Conservation (phyloP, 2,797 vertebrate genomes). For the Mastacembelus armatus region DNA sequence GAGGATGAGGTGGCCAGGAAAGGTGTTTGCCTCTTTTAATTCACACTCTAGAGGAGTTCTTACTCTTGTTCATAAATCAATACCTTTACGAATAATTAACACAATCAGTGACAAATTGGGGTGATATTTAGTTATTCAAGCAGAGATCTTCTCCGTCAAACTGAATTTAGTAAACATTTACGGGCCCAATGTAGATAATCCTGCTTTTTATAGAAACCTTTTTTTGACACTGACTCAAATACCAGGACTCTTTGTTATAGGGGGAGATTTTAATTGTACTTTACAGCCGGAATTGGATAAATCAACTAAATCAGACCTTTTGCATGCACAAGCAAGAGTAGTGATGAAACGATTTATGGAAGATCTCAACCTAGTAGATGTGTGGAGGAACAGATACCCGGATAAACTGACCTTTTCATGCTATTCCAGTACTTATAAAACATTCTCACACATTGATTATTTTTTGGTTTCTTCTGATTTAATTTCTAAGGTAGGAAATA, state of each 20-base stretch:
- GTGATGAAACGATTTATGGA: conserved; percentile 6
- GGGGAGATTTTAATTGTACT: neutral
- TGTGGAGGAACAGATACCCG: neutral
- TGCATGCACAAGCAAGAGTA: conserved; percentile 13
- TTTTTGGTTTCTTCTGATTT: neutral
- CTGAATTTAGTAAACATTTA: conserved; percentile 11
- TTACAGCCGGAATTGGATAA: conserved; percentile 9
- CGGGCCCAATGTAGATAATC: neutral
- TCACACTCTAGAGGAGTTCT: too few relatives aligned
- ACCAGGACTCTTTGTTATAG: neutral
- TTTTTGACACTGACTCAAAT: too few relatives aligned
- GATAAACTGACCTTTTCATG: neutral
- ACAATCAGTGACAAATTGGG: too few relatives aligned
- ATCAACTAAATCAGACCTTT: conserved; percentile 1
- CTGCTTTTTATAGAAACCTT: too few relatives aligned
- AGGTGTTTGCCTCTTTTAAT: too few relatives aligned
- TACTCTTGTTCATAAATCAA: too few relatives aligned
- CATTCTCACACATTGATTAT: conserved; percentile 12
- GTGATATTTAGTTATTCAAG: too few relatives aligned
- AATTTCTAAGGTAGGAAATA: neutral
- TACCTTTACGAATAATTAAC: too few relatives aligned
- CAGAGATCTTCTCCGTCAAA: too few relatives aligned
- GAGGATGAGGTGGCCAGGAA: too few relatives aligned
- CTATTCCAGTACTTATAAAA: conserved; percentile 2
- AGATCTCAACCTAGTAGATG: conserved; percentile 1